Base-by-base conservation (phyloP, 2,113 vertebrate genomes). In the Chitala chitala region DNA sequence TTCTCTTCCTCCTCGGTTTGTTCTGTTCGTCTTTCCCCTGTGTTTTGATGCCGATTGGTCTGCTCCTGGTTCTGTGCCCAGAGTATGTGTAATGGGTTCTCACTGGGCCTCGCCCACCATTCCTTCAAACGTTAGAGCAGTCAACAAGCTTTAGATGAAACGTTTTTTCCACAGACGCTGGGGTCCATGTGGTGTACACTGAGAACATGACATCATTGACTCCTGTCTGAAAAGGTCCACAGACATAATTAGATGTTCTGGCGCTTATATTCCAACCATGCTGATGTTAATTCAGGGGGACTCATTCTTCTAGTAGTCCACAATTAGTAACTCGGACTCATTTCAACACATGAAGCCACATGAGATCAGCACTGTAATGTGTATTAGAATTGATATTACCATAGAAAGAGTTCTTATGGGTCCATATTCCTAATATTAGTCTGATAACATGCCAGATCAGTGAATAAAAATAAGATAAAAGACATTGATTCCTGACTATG, bases 151-250 rank as follows among this genome's bases (percentile, higher is more conserved):
- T 68, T 78, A 48, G 66, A 65, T 83, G 51, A 74, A 79, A 73
- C 73, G n/a, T 69, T 82, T 85, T 84, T 82, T 86, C 79, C 79
- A 77, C 69, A 76, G 74, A 59, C 66, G n/a, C 75, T 59, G 74
- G 75, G 83, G 59, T 77, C 76, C 69, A 66, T 77, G 77, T 69
- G 75, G 78, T 75, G 72, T 76, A 77, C 74, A 75, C 51, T 73
- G 59, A 80, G 79, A 83, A 71, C 77, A 83, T 85, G 79, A 86
- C 80, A 82, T 85, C 82, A 84, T 54, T 73, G 31, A 22, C 69
- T 72, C 42, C 40, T 20, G 29, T 31, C 42, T 44, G 38, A 29
- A 42, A 44, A 24, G 6, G 2, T 51, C 7, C 7, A 51, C 48
- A 15, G 5, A 48, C 46, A 7, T n/a, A n/a, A 10, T 7, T 48